Evolutionary conservation across 2,888 invertebrate species (phyloP).

Genomic region (Meandrusa payeni): DNA sequence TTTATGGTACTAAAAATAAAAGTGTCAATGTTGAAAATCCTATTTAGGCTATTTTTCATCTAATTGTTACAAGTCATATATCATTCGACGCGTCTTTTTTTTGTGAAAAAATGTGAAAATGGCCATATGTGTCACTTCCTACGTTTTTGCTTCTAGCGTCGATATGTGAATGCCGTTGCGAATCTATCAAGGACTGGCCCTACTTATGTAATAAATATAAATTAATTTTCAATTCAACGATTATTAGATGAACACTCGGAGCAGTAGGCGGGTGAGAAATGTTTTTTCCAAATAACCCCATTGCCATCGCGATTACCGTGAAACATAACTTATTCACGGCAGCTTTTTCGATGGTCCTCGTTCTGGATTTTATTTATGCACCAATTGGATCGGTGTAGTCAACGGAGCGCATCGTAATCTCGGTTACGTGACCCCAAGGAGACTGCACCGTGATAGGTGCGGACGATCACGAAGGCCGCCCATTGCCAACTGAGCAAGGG

Average conservation of each 20-base stretch:
- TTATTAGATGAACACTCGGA: slow-evolving; percentile 1
- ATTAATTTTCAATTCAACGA: slow-evolving; percentile 3
- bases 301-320: slow-evolving; percentile 16
- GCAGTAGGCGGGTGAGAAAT: not conserved
- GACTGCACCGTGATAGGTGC: slow-evolving; percentile 9
- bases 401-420: slow-evolving; percentile 22
- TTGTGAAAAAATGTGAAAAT: too few species aligned
- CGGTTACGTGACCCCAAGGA: slow-evolving; percentile 9
- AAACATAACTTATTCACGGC: slow-evolving; percentile 24
- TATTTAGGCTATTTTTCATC: too few species aligned
- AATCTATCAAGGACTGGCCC: too few species aligned
- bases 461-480: slow-evolving; percentile 6
- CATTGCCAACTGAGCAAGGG: slow-evolving; percentile 8
- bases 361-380: slow-evolving; percentile 24
- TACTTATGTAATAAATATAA: too few species aligned
- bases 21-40: too few species aligned
- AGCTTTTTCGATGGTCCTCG: slow-evolving; percentile 22
- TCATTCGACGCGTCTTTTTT: too few species aligned
- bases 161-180: too few species aligned
- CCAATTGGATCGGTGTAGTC: slow-evolving; percentile 20
- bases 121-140: too few species aligned
- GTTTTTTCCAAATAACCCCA: slow-evolving; percentile 8
- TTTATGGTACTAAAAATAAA: too few species aligned
- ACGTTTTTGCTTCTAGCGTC: too few species aligned
- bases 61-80: too few species aligned